Conservation (phyloP, 2,888 invertebrate genomes). For the Calameuta pallipes region DNA sequence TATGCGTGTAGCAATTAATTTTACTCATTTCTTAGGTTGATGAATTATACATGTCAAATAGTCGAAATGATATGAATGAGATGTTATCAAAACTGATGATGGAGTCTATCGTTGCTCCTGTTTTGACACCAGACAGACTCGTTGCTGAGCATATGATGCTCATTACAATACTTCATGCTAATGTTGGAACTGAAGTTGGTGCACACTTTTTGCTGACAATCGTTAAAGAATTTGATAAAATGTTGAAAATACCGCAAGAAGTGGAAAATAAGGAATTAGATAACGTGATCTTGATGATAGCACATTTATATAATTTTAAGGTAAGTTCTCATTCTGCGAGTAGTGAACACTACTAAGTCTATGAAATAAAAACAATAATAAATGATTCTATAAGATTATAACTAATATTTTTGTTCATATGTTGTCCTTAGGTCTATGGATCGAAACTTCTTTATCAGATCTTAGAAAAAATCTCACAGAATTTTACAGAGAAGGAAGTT, state of each 20-base stretch:
- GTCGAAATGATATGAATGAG: conserved; percentile 86
- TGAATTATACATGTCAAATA: conserved; percentile 80
- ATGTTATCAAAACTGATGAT: conserved; percentile 77
- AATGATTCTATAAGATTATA: conserved; percentile 11
- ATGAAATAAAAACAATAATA: background rate
- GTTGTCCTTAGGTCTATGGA: conserved; percentile 76
- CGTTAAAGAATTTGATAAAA: conserved; percentile 74
- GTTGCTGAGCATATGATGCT: conserved; percentile 87
- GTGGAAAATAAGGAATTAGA: conserved; percentile 84
- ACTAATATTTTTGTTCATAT: conserved; percentile 16
- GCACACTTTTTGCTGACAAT: conserved; percentile 86
- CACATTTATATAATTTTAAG: conserved; percentile 90
- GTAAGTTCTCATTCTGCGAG: conserved; percentile 62
- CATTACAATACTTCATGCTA: conserved; percentile 86
- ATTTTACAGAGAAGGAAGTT: conserved; percentile 82
- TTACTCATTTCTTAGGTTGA: conserved; percentile 74
- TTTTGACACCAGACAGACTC: conserved; percentile 78
- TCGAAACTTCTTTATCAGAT: conserved; percentile 84
- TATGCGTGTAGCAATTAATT: conserved; percentile 12
- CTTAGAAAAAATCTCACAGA: conserved; percentile 73
- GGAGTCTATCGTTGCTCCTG: conserved; percentile 75
- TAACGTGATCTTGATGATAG: conserved; percentile 81
- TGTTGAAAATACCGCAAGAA: conserved; percentile 68
- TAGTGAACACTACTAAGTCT: background rate
- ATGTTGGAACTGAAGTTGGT: conserved; percentile 91